phyloP scores from a whole-genome alignment of 92 coral and sea anemone genomes.

The Epizoanthus illoricatus region DNA sequence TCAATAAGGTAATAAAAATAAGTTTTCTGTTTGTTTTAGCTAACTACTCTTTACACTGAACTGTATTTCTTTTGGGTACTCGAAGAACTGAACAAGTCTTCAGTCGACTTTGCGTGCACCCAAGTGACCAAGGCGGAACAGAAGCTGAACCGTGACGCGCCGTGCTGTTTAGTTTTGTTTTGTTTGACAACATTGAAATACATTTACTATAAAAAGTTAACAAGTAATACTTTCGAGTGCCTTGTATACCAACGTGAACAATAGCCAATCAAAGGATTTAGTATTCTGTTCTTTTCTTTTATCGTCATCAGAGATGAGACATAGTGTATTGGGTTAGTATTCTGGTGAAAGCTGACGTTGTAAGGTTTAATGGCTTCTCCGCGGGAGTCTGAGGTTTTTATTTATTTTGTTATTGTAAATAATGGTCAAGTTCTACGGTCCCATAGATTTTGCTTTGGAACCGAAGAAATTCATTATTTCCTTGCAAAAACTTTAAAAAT shows the following conservation, averaged over 20 bases:
- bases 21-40: no score
- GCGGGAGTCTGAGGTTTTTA: neutral
- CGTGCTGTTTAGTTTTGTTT: neutral
- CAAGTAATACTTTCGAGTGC: neutral
- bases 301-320: no score
- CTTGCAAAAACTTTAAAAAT: neutral
- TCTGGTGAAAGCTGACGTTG: neutral
- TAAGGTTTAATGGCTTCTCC: constrained; percentile 18
- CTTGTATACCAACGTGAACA: neutral
- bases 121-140: no score
- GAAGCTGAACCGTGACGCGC: no score
- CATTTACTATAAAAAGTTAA: constrained; percentile 16
- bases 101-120: no score
- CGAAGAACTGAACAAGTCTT: no score
- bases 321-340: neutral
- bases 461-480: neutral
- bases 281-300: neutral
- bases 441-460: neutral
- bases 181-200: neutral
- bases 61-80: no score
- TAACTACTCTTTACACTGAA: no score
- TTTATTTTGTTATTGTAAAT: neutral
- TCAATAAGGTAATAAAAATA: no score
- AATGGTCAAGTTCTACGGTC: neutral
- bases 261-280: constrained; percentile 2